Evolutionary conservation across 2,797 vertebrate genomes (phyloP).

Genomic region (Sebastes matsubarae): DNA sequence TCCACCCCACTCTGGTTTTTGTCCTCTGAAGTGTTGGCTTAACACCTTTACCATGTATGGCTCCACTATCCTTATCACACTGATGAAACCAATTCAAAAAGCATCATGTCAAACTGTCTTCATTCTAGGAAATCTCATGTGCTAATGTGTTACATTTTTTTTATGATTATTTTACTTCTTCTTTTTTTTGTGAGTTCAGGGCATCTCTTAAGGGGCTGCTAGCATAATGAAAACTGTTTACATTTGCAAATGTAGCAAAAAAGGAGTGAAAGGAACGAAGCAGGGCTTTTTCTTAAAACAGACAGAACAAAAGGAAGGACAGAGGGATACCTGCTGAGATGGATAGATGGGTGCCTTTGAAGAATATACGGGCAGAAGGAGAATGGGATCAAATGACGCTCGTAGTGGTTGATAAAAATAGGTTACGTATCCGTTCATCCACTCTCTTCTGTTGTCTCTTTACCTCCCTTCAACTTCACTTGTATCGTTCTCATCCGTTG

Average conservation of each 20-base stretch:
- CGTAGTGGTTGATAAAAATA: constrained; percentile 28
- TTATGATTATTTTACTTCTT: not conserved
- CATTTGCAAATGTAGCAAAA: constrained; percentile 71
- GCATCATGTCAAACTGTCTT: not conserved
- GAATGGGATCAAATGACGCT: constrained; percentile 23
- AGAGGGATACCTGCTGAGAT: constrained; percentile 19
- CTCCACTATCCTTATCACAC: not conserved
- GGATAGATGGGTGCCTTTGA: constrained; percentile 42
- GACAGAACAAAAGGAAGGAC: constrained; percentile 28
- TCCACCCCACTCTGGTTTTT: not conserved
- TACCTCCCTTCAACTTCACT: not conserved
- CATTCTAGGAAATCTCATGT: constrained; percentile 1
- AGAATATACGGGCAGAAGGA: constrained; percentile 22
- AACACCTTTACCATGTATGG: not conserved
- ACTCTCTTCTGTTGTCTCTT: constrained; percentile 2
- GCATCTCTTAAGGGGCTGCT: constrained; percentile 48
- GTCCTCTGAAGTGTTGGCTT: not conserved
- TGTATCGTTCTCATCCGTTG: not conserved
- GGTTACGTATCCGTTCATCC: constrained; percentile 11
- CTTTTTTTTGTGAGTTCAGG: constrained; percentile 4
- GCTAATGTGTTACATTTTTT: not conserved
- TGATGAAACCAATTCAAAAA: constrained; percentile 2
- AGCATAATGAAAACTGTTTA: constrained; percentile 64
- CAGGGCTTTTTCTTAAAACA: constrained; percentile 23
- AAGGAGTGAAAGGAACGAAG: constrained; percentile 26